Conservation (phyloP, 1,140 invertebrate species). For the Dolichoris vasculosae region DNA sequence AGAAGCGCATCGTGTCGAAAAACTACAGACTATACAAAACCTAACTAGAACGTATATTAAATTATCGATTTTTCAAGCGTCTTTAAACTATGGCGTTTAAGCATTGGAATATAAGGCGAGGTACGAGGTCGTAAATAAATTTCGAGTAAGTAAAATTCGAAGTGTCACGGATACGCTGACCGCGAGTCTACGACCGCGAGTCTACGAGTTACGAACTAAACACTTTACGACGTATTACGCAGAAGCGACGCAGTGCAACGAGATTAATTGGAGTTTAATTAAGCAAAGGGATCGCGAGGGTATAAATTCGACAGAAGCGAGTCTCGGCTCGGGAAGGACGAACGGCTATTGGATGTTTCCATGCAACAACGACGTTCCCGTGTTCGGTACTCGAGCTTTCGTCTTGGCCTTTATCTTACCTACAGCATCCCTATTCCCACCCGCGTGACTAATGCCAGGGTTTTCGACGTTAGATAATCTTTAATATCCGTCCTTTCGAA, state of each 20-base stretch:
- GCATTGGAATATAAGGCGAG: no score
- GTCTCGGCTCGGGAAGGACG: neutral
- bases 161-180: no score
- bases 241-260: neutral
- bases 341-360: neutral
- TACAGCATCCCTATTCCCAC: neutral
- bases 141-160: neutral
- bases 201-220: no score
- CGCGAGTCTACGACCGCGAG: no score
- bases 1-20: no score
- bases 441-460: neutral
- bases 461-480: neutral
- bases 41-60: no score
- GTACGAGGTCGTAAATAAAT: neutral
- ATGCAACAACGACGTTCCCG: neutral
- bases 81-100: no score
- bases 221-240: neutral
- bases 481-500: neutral
- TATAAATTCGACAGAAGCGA: neutral
- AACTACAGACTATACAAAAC: no score
- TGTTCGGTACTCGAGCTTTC: neutral
- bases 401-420: neutral
- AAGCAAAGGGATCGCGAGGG: neutral
- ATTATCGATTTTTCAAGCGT: no score
- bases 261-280: slow-evolving; percentile 7